Percentiles rank a stretch among this genome's conserved stretches.
Evolutionary conservation across 2,888 invertebrate genomes (phyloP).

Genomic region (Apotomis betuletana): DNA sequence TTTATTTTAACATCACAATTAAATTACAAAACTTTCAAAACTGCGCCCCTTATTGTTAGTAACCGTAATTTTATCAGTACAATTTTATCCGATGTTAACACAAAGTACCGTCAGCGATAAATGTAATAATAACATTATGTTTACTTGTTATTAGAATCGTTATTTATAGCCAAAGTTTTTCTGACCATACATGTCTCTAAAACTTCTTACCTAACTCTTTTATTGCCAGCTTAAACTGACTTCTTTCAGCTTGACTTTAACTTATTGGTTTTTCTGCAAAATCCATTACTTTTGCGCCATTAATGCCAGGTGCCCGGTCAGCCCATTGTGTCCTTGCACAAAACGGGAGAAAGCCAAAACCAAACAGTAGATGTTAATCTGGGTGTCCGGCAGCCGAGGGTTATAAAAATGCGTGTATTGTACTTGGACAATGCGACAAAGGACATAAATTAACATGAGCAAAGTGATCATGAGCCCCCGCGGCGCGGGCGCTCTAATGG

Average conservation of each 20-base stretch:
- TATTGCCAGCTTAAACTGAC: constrained; percentile 34
- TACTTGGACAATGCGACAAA: constrained; percentile 77
- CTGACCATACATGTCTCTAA: constrained; percentile 18
- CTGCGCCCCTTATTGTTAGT: no score
- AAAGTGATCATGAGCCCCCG: constrained; percentile 82
- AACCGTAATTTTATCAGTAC: no score
- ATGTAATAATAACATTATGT: no score
- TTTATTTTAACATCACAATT: no score
- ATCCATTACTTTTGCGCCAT: constrained; percentile 63
- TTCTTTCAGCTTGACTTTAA: constrained; percentile 36
- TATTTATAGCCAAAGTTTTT: constrained; percentile 17
- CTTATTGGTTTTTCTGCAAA: constrained; percentile 51
- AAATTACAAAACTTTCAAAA: no score
- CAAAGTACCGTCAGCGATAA: no score
- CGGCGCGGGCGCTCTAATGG: constrained; percentile 72
- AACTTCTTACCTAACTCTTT: constrained; percentile 38
- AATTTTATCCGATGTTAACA: no score
- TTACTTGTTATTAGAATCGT: not conserved
- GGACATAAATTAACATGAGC: constrained; percentile 82
- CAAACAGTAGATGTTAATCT: constrained; percentile 79
- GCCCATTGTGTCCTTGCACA: constrained; percentile 76
- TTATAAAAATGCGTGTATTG: constrained; percentile 77
- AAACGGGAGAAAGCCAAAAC: constrained; percentile 79
- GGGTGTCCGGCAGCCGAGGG: constrained; percentile 79
- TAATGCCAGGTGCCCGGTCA: constrained; percentile 78